Conservation (phyloP, 2,797 vertebrate species). For the Sus cebifrons region DNA sequence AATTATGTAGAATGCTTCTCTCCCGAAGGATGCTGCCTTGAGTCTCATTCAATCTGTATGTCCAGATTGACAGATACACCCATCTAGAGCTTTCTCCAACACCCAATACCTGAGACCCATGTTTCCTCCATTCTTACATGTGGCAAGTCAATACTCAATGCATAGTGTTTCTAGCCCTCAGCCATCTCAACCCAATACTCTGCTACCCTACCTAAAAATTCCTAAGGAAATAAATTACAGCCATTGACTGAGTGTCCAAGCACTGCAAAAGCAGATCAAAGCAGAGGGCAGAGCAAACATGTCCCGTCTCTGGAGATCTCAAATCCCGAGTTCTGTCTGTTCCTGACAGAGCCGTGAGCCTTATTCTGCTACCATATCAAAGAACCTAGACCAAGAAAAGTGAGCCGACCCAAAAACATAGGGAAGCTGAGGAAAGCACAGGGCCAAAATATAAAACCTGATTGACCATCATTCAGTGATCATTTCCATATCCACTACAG, state of each 20-base stretch:
- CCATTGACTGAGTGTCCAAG: not conserved
- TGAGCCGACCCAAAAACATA: not conserved
- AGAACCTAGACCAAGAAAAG: constrained; percentile 34
- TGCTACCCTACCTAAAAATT: not conserved
- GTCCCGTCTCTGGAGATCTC: not conserved
- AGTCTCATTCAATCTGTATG: not conserved
- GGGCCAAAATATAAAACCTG: not conserved
- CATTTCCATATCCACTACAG: not conserved
- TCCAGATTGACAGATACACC: not conserved
- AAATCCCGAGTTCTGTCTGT: not conserved
- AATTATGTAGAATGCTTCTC: not conserved
- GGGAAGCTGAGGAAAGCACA: not conserved
- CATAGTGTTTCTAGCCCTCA: not conserved
- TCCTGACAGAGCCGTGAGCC: not conserved
- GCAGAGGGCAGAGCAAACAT: not conserved
- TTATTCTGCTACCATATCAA: not conserved
- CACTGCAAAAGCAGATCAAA: not conserved
- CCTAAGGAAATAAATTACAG: constrained; percentile 26
- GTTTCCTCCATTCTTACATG: constrained; percentile 9
- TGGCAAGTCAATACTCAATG: not conserved
- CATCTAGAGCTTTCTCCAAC: not conserved
- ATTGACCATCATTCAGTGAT: not conserved
- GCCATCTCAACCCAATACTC: not conserved
- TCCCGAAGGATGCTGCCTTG: not conserved
- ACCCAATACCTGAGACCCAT: not conserved